Conservation (phyloP, 2,113 vertebrate genomes). For the Blennius ocellaris region DNA sequence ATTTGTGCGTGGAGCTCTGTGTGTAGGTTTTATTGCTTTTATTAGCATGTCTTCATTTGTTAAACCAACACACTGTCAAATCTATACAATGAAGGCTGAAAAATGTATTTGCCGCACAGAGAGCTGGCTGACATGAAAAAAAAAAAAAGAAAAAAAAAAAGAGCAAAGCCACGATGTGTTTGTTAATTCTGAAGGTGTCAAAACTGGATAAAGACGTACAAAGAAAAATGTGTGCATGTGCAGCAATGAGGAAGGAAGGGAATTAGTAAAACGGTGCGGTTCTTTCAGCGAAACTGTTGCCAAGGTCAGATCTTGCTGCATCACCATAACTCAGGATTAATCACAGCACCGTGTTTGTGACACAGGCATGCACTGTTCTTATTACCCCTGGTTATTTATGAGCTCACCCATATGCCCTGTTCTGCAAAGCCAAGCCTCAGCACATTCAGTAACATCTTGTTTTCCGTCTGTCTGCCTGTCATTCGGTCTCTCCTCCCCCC, state of each 20-base stretch:
- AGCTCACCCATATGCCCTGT: slow-evolving; percentile 60
- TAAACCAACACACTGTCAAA: no score
- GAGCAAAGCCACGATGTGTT: neutral
- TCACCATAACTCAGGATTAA: slow-evolving; percentile 68
- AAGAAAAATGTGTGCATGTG: neutral
- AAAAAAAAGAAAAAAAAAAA: neutral
- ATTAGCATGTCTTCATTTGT: no score
- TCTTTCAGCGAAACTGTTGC: slow-evolving; percentile 29
- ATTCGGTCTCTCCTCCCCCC: slow-evolving; percentile 33
- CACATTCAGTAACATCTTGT: slow-evolving; percentile 60
- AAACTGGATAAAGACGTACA: no score
- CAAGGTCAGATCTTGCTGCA: slow-evolving; percentile 71
- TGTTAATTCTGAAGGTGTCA: no score
- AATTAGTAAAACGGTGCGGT: slow-evolving; percentile 1
- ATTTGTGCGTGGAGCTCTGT: no score
- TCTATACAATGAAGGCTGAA: no score
- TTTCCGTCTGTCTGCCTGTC: slow-evolving; percentile 37
- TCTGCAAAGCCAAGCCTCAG: slow-evolving; percentile 60
- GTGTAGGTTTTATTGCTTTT: no score
- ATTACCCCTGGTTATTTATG: slow-evolving; percentile 86
- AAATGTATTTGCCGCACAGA: no score
- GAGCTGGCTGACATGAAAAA: no score
- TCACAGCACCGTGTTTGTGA: slow-evolving; percentile 51
- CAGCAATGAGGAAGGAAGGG: neutral
- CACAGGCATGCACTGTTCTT: slow-evolving; percentile 69